These are phyloP conservation scores for Neopelma chrysocephalum DNA, from an alignment of 2,797 vertebrate genomes.

Conservation along the genomic window DNA sequence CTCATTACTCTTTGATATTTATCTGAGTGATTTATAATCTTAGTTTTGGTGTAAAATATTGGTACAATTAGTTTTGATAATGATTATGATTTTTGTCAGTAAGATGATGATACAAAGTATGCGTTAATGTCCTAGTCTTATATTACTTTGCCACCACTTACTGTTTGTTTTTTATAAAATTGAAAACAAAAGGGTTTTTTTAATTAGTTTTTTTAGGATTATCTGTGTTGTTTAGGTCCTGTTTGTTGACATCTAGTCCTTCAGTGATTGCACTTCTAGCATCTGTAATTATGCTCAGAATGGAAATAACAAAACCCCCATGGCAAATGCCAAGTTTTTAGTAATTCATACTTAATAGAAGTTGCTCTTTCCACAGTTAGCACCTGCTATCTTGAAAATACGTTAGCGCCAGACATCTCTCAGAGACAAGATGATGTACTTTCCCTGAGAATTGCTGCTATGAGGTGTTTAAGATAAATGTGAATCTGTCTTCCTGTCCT, in stretches of 20 bases:
- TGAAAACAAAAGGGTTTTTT: not conserved
- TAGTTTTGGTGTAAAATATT: not conserved
- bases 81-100: not conserved
- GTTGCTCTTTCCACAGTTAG: not conserved
- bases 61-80: not conserved
- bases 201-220: not conserved
- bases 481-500: conserved; percentile 55
- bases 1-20: not conserved
- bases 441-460: conserved; percentile 6
- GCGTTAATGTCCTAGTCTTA: not conserved
- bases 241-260: not conserved
- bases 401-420: not conserved
- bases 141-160: not conserved
- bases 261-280: not conserved
- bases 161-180: not conserved
- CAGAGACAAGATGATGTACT: not conserved
- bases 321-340: not conserved
- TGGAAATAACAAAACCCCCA: not conserved
- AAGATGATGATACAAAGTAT: not conserved
- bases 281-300: not conserved
- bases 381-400: not conserved
- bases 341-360: not conserved
- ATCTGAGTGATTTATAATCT: not conserved
- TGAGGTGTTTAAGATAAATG: conserved; percentile 54
- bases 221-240: not conserved